Evolutionary conservation across 1,140 invertebrate species (phyloP).

Genomic region (Epicauta chinensis): DNA sequence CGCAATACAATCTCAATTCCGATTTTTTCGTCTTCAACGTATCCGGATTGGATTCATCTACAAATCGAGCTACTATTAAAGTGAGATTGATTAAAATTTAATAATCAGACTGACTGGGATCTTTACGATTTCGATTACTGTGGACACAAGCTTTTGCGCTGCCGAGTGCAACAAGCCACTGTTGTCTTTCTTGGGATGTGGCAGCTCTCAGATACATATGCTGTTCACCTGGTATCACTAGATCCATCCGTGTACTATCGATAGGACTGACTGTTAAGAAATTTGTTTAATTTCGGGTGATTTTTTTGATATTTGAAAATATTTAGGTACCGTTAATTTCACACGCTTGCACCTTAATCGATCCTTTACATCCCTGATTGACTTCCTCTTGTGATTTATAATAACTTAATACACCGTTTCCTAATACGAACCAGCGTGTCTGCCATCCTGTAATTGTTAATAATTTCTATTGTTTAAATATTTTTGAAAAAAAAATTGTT

Average conservation of each 20-base stretch:
- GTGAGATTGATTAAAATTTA: background rate
- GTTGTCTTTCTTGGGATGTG: conserved; percentile 67
- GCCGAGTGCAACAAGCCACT: conserved; percentile 74
- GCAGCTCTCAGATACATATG: conserved; percentile 73
- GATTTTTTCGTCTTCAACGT: conserved; percentile 67
- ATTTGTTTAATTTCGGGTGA: background rate
- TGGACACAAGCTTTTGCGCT: conserved; percentile 71
- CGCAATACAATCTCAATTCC: conserved; percentile 72
- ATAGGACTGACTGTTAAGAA: conserved; percentile 59
- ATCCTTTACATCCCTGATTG: conserved; percentile 76
- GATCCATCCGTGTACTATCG: conserved; percentile 64
- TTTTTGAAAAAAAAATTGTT: conserved; percentile 9
- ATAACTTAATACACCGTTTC: conserved; percentile 73
- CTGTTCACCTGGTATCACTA: conserved; percentile 75
- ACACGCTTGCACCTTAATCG: conserved; percentile 73
- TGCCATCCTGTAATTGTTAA: conserved; percentile 63
- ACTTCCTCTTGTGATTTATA: conserved; percentile 80
- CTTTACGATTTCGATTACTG: conserved; percentile 40
- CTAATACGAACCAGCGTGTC: conserved; percentile 77
- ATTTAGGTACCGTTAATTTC: conserved; percentile 79
- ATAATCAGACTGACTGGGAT: conserved; percentile 38
- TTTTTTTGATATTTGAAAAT: too few relatives aligned
- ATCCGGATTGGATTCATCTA: conserved; percentile 44
- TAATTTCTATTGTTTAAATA: conserved; percentile 1
- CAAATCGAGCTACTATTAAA: conserved; percentile 2